A percentile compares a stretch with the other conserved stretches of the same genome.
Conservation (phyloP, 2,797 vertebrate genomes). For the Xiphophorus birchmanni region DNA sequence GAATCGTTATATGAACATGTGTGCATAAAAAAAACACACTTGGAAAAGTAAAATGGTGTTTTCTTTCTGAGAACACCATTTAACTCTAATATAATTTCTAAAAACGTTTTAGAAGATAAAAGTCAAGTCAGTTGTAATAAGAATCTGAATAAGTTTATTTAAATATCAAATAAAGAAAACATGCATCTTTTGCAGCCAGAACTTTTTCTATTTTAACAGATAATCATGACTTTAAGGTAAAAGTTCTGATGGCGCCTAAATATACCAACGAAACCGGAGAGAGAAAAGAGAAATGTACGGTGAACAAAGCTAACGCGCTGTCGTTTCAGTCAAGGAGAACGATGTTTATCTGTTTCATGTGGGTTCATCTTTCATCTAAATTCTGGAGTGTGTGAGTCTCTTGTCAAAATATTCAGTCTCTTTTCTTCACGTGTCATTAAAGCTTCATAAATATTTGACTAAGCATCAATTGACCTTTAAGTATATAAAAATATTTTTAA, state of each 20-base stretch:
- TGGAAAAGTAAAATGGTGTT: too few species aligned
- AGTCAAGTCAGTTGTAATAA: not conserved
- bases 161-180: not conserved
- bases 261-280: constrained; percentile 10
- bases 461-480: constrained; percentile 13
- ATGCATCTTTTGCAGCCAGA: not conserved
- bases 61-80: not conserved
- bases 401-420: constrained; percentile 23
- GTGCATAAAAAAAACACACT: too few species aligned
- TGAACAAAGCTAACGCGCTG: constrained; percentile 32
- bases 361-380: constrained; percentile 61
- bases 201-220: not conserved
- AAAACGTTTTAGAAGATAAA: not conserved
- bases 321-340: constrained; percentile 22
- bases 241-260: too few species aligned
- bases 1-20: not conserved
- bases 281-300: constrained; percentile 10
- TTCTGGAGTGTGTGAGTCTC: constrained; percentile 34
- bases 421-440: constrained; percentile 5
- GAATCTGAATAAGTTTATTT: not conserved
- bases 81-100: not conserved
- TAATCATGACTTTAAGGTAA: constrained; percentile 3
- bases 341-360: constrained; percentile 49
- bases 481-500: not conserved
- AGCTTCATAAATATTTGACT: constrained; percentile 15